Conservation (phyloP, 2,113 vertebrate species). For the Jaculus jaculus region DNA sequence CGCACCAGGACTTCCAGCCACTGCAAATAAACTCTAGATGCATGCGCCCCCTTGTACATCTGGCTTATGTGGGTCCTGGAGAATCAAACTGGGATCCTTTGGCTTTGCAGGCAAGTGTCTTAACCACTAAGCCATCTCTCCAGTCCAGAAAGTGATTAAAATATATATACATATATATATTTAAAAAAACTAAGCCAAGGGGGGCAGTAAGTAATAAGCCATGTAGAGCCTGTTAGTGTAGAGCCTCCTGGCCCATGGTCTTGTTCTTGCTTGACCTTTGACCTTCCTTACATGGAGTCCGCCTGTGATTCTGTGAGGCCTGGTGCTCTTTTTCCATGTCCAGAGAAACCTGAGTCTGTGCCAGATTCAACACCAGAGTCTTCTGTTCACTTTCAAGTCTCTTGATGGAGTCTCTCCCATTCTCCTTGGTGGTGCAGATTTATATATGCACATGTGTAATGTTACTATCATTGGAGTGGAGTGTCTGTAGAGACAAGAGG, state of each 20-base stretch:
- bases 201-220: too few relatives aligned
- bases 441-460: conserved; percentile 29
- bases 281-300: not conserved
- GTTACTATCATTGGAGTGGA: conserved; percentile 27
- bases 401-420: not conserved
- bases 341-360: not conserved
- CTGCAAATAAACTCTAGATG: too few relatives aligned
- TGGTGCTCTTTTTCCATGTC: not conserved
- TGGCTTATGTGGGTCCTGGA: too few relatives aligned
- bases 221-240: not conserved
- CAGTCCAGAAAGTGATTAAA: too few relatives aligned
- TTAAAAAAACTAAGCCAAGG: not conserved
- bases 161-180: too few relatives aligned
- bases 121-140: too few relatives aligned
- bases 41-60: too few relatives aligned
- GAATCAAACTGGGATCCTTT: too few relatives aligned
- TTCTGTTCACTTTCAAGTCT: not conserved
- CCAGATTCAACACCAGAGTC: not conserved
- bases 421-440: not conserved
- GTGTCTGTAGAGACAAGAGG: not conserved
- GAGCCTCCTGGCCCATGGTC: not conserved
- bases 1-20: too few relatives aligned
- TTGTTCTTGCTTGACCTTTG: not conserved
- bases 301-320: not conserved
- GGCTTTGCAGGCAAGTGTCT: too few relatives aligned